Conservation (phyloP, 2,113 vertebrate genomes). For the Callorhinus ursinus region DNA sequence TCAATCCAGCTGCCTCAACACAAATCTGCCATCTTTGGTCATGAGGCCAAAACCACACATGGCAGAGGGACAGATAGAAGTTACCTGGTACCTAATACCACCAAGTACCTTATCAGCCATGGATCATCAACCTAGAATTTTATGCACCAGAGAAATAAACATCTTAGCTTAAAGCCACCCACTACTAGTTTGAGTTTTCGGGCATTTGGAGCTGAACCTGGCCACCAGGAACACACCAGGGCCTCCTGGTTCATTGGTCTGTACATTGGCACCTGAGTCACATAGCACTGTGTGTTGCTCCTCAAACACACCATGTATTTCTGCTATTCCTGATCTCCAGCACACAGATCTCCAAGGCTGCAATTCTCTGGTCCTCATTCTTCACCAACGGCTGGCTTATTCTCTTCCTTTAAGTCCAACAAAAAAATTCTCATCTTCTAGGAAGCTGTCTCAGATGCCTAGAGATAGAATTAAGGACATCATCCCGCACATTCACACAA, state of each 20-base stretch:
- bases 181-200: neutral
- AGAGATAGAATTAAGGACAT: neutral
- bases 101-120: neutral
- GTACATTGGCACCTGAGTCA: neutral
- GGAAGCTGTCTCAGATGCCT: neutral
- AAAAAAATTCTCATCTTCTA: neutral
- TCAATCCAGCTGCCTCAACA: neutral
- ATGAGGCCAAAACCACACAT: neutral
- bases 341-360: neutral
- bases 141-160: neutral
- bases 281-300: rapidly evolving
- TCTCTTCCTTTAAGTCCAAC: neutral
- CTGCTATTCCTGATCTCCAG: neutral
- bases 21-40: neutral
- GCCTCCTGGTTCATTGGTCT: no score
- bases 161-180: neutral
- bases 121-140: neutral
- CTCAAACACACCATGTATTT: rapidly evolving
- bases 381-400: neutral
- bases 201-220: neutral
- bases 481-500: no score
- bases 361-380: neutral
- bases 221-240: neutral
- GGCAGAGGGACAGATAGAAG: neutral
- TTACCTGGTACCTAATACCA: neutral